These are phyloP conservation scores for Sitodiplosis mosellana DNA, from an alignment of 1,140 invertebrate species.

Conservation along the genomic window DNA sequence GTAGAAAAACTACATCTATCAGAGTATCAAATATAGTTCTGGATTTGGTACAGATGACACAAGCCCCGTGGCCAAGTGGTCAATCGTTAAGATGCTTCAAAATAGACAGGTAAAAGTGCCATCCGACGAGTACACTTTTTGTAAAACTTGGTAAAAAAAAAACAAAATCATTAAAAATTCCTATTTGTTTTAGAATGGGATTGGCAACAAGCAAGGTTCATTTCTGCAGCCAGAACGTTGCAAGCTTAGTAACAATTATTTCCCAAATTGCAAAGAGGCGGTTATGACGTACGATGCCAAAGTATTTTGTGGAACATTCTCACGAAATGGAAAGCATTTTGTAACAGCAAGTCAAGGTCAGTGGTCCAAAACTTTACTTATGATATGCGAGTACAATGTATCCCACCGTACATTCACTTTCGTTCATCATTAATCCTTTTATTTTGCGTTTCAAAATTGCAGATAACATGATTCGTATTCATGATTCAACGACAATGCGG, in stretches of 20 bases:
- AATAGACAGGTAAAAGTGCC: neutral
- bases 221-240: slow-evolving; percentile 7
- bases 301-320: slow-evolving; percentile 61
- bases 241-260: slow-evolving; percentile 35
- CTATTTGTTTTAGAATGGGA: neutral
- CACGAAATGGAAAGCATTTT: slow-evolving; percentile 50
- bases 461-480: slow-evolving; percentile 40
- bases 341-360: slow-evolving; percentile 65
- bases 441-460: too few species aligned
- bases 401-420: too few species aligned
- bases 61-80: neutral
- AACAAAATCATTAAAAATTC: too few species aligned
- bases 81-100: neutral
- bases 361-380: neutral
- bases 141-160: too few species aligned
- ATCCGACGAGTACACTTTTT: neutral
- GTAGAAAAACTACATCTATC: neutral
- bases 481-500: slow-evolving; percentile 32
- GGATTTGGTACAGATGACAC: neutral
- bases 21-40: neutral
- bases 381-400: too few species aligned
- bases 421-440: too few species aligned
- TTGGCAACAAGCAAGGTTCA: neutral
- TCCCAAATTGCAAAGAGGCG: slow-evolving; percentile 43
- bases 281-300: slow-evolving; percentile 38